Evolutionary conservation across 53 echinoderm and acorn worm genomes (phyloP), one percentile per base, ranked within the genome.

Genomic region (Temnopleurus reevesii): DNA sequence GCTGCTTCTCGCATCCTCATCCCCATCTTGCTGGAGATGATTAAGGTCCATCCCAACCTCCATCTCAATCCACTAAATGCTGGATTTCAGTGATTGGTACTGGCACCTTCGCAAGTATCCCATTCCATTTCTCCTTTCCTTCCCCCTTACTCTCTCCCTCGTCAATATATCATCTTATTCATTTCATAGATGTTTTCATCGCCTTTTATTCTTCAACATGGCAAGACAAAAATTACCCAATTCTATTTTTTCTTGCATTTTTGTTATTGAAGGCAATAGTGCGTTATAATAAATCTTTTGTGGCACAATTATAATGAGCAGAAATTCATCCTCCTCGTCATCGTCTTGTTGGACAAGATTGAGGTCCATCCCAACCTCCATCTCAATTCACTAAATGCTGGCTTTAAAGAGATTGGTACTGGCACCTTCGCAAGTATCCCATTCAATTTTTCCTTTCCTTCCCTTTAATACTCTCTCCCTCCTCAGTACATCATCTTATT

Each of bases 61-160:
- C 41, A 36, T 71, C 71, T 21, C 71, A 71, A 71, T 71, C 41
- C 71, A 71, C 71, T 41, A 71, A 71, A 71, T 71, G 71, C 36
- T 71, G 36, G 36, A n/a, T 41, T 63, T 13, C 17, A 63, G 3
- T 21, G 41, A 71, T 71, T 71, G 71, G 41, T 41, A 71, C 41
- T 71, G 71, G 71, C 38, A 71, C 71, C 71, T 71, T 41, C 2
- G 58, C 27, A 58, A n/a, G n/a, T 58, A 58, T 58, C 26, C 63
- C 8, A 63, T 63, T 33, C 18, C 33, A 63, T 63, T 29, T 33
- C 18, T 63, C 63, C 63, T 63, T 61, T 61, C 61, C 29, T 61
- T 31, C 27, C 0, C 6, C 10, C 13, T 63, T 31, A 12, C 33
- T 33, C 31, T 33, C 33, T 31, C 63, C 17, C 63, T 18, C 29